Percentiles rank a stretch among this genome's conserved stretches.
Evolutionary conservation across 2,888 invertebrate species (phyloP).

Genomic region (Drosophila anomelani): DNA sequence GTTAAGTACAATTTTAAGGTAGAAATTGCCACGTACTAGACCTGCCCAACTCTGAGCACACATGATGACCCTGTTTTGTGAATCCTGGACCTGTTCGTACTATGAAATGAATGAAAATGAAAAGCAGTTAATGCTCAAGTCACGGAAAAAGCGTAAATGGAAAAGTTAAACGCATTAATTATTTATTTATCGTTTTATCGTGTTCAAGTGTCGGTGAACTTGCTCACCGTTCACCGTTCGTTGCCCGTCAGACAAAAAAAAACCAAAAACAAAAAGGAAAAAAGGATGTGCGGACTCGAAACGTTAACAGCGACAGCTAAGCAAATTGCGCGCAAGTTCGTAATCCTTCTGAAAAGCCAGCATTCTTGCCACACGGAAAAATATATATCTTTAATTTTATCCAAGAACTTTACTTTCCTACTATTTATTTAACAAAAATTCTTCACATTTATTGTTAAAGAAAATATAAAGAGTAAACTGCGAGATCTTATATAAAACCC

Average conservation of each 20-base stretch:
- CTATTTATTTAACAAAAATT: not conserved
- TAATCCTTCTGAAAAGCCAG: slow-evolving; percentile 59
- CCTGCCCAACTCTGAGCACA: not conserved
- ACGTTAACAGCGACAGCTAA: slow-evolving; percentile 62
- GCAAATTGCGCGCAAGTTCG: slow-evolving; percentile 65
- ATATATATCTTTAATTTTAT: not conserved
- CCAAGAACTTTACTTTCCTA: not conserved
- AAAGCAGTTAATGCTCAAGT: slow-evolving; percentile 78
- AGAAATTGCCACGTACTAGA: not conserved
- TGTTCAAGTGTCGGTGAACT: slow-evolving; percentile 79
- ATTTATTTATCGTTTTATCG: slow-evolving; percentile 80
- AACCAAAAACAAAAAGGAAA: slow-evolving; percentile 35
- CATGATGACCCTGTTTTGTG: slow-evolving; percentile 15
- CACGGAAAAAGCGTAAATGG: slow-evolving; percentile 80
- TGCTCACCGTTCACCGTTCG: slow-evolving; percentile 44
- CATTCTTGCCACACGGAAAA: slow-evolving; percentile 11
- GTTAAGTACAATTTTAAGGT: not conserved
- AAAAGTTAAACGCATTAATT: slow-evolving; percentile 82
- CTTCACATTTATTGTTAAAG: rapidly evolving
- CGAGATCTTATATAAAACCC: not conserved
- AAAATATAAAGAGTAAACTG: not conserved
- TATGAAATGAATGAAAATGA: slow-evolving; percentile 76
- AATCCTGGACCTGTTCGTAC: slow-evolving; percentile 26
- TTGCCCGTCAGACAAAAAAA: slow-evolving; percentile 43
- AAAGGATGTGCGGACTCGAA: slow-evolving; percentile 32